Base-by-base conservation (phyloP, 1,140 invertebrate genomes). In the Archivesica marissinica region DNA sequence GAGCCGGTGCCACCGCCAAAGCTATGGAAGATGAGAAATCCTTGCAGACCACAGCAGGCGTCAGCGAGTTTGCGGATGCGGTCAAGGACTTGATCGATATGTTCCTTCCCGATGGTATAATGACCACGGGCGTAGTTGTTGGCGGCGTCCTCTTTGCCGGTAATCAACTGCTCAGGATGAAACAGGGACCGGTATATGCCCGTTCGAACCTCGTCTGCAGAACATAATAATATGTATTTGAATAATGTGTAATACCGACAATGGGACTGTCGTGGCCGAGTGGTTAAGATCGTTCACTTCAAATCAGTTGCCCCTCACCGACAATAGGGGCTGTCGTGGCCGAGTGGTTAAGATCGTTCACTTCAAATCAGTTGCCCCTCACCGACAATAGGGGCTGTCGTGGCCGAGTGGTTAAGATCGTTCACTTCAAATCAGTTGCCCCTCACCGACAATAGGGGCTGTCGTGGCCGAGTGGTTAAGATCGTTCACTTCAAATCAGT, bases 91-190 rank as follows among this genome's bases (percentile, higher is more conserved):
- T 89, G 81, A 81, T 94, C 93, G 50, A 94, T 91, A 20, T 94
- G 87, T 80, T 95, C 93, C 81, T 93, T 93, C 54, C 94, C 94
- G 28, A 94, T 88, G 17, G 93, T 94, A 89, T 94, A 94, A 66
- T 93, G 94, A 61, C 93, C 93, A 23, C 93, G 85, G 23, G 94
- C 94, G 80, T 94, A 94, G 88, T 94, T 94, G 87, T 94, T 94
- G 47, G 96, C 96, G 0, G 96, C 96, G 92, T 97, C 96, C 89
- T 97, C 96, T 88, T 97, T 97, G 35, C 96, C 96, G 88, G 96
- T 97, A 92, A 97, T 97, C 75, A 97, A 89, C 93, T 97, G 96
- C 93, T 97, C 97, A 74, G 97, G 97, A 92, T 97, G 97, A 95
- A 97, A 97, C 87, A 97, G 86, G 30, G 88, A 81, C 7, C 89